Evolutionary conservation across 2,113 vertebrate genomes (phyloP), one percentile per base, ranked within the genome.

Genomic region (Gnathonemus longibarbis): DNA sequence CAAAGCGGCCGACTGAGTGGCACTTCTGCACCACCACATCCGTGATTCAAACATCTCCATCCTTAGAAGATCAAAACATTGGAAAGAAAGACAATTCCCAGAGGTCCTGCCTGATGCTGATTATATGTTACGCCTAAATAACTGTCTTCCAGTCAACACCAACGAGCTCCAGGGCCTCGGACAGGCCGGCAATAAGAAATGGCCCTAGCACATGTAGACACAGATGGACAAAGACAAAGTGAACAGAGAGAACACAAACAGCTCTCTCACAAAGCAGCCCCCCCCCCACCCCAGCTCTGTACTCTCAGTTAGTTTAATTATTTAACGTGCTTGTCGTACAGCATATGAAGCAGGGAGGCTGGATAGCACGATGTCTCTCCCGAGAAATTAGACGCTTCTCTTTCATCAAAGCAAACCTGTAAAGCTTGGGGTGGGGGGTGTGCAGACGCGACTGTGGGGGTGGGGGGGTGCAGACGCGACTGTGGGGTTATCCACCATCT

Each of bases 211-310:
- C 45, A 31, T 48, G 42, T 21, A 35, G 5, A 88, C 42, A 87
- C 70, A 89, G n/a, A 77, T 45, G 88, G n/a, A 89, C 88, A n/a
- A 35, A 84, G 62, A 89, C 49, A 89, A 31, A 89, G 45, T 15
- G 45, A 27, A 27, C 46, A 77, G 35, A 77, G 0, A 58, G 42
- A 15, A 58, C 52, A 56, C 35, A 39, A 1, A 13, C n/a, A 4
- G 62, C n/a, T 13, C 62, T 5, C 62, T 70, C 62, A 31, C 62
- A 3, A 66, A 1, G 62, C 62, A 13, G n/a, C 62, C 3, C 62
- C 6, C 11, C 50, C 6, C 11, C 8, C 15, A 3, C 3, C 52
- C 52, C 8, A 1, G 21, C 58, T n/a, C 58, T 1, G 8, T 21
- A 45, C 17, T 21, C 80, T 24, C 35, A 42, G 31, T 39, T 1